A percentile compares a stretch with the other conserved stretches of the same genome.
phyloP scores from a whole-genome alignment of 2,113 vertebrate species.

The Halcyon malimbica region DNA sequence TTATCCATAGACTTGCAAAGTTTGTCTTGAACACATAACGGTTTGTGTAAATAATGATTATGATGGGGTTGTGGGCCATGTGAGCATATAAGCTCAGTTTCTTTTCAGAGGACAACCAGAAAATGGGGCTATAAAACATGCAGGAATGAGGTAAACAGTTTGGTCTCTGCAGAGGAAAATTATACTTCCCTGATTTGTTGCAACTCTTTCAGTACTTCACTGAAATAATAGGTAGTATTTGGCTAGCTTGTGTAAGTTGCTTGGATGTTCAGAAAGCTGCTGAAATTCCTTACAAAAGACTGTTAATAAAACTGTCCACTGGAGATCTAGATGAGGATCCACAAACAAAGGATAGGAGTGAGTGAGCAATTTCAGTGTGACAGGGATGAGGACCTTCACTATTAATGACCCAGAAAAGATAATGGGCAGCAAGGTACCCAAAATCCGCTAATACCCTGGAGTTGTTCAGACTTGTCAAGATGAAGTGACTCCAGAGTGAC shows the following conservation, averaged over 20 bases:
- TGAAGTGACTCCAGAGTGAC: neutral
- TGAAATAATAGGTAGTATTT: neutral
- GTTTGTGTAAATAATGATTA: slow-evolving; percentile 10
- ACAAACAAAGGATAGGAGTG: neutral
- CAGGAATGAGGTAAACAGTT: neutral
- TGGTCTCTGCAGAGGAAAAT: neutral
- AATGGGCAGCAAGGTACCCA: neutral
- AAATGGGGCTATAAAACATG: slow-evolving; percentile 1
- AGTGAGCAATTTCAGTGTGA: neutral
- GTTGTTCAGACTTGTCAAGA: neutral
- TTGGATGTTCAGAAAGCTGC: neutral
- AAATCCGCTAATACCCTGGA: neutral
- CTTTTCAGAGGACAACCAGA: neutral
- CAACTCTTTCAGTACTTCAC: neutral
- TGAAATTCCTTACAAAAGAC: neutral
- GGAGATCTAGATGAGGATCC: neutral
- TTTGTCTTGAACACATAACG: neutral
- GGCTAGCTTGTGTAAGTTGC: neutral
- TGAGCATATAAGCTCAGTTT: neutral
- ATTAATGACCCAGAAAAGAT: neutral
- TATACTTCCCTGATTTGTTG: neutral
- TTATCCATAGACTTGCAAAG: neutral
- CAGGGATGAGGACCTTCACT: neutral
- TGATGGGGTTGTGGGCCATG: neutral
- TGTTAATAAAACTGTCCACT: neutral